A percentile compares a stretch with the other conserved stretches of the same genome.
Conservation (phyloP, 2,113 vertebrate genomes). For the Microcebus griseorufus region DNA sequence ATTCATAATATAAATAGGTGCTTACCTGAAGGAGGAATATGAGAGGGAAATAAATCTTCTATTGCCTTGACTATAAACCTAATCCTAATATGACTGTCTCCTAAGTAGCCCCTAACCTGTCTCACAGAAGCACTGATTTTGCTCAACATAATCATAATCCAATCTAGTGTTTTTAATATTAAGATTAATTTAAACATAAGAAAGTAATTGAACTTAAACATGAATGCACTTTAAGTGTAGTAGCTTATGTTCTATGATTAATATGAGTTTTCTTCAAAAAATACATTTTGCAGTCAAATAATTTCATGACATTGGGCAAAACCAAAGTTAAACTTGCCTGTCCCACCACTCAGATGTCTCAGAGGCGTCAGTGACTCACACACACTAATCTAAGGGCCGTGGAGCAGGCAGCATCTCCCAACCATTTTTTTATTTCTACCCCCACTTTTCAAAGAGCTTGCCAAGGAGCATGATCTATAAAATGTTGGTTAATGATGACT, state of each 20-base stretch:
- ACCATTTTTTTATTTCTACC: neutral
- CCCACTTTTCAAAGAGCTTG: neutral
- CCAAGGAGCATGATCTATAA: neutral
- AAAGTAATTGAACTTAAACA: neutral
- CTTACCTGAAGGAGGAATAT: neutral
- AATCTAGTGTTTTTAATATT: neutral
- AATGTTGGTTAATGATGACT: neutral
- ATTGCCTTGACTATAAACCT: neutral
- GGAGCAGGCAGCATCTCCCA: neutral
- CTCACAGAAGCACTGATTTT: neutral
- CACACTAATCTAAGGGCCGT: fast-evolving
- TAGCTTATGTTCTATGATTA: neutral
- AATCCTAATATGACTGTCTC: neutral
- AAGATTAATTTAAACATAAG: neutral
- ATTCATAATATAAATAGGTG: neutral
- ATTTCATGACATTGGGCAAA: neutral
- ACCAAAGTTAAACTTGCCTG: neutral
- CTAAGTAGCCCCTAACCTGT: neutral
- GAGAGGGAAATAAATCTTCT: neutral
- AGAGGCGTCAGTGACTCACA: too few relatives aligned
- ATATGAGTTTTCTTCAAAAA: neutral
- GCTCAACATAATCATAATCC: neutral
- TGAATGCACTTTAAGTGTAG: neutral
- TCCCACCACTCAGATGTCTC: neutral
- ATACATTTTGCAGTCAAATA: neutral